Conservation (phyloP, 2,888 invertebrate genomes). For the Meteorus cinctellus region DNA sequence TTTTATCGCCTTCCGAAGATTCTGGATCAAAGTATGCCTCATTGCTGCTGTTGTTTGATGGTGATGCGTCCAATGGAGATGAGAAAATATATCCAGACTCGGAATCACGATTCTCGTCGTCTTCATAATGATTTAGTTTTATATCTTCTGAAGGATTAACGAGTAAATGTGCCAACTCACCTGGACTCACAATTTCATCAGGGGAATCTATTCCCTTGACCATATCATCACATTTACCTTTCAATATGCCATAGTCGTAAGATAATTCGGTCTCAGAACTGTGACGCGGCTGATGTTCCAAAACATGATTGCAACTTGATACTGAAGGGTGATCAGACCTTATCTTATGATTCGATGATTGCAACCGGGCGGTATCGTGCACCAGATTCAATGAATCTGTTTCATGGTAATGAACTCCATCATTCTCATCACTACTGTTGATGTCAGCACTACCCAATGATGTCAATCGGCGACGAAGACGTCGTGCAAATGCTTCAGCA, state of each 20-base stretch:
- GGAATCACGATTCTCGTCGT: constrained; percentile 59
- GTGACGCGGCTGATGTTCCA: constrained; percentile 74
- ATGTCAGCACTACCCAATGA: constrained; percentile 78
- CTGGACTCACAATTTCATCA: constrained; percentile 75
- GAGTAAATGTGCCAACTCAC: constrained; percentile 74
- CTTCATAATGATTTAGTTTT: constrained; percentile 58
- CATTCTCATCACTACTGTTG: constrained; percentile 43
- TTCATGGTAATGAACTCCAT: constrained; percentile 21
- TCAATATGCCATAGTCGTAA: constrained; percentile 64
- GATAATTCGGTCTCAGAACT: constrained; percentile 69
- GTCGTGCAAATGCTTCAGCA: constrained; percentile 87
- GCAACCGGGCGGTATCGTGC: constrained; percentile 64
- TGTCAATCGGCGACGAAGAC: constrained; percentile 83
- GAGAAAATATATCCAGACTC: constrained; percentile 76
- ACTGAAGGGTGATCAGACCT: constrained; percentile 55
- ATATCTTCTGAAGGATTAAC: constrained; percentile 64
- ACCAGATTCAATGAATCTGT: constrained; percentile 46
- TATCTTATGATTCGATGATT: constrained; percentile 48
- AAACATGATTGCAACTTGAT: constrained; percentile 65
- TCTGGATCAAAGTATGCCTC: constrained; percentile 67
- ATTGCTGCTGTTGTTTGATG: constrained; percentile 73
- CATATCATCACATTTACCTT: constrained; percentile 65
- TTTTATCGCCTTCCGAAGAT: constrained; percentile 63
- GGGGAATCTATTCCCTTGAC: constrained; percentile 78
- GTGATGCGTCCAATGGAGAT: constrained; percentile 64